phyloP scores from a whole-genome alignment of 1,140 invertebrate species.

The Rhagoletis zephyria region DNA sequence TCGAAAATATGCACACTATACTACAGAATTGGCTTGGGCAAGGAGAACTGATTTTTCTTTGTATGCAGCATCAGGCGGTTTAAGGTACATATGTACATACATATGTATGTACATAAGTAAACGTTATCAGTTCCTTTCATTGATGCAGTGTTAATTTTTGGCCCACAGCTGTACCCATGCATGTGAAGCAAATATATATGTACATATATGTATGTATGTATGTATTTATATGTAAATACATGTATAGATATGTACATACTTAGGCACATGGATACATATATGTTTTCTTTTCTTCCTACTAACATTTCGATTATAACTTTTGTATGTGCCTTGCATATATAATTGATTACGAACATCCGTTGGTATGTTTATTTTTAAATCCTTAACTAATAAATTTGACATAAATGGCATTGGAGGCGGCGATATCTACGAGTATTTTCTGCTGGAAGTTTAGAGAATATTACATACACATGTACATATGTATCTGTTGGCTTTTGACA shows the following conservation, averaged over 20 bases:
- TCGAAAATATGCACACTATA: background rate
- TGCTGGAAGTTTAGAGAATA: background rate
- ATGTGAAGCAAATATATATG: no score
- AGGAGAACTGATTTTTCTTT: background rate
- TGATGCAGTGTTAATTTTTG: no score
- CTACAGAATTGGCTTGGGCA: background rate
- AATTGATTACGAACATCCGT: conserved; percentile 39
- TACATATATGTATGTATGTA: background rate
- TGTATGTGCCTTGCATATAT: conserved; percentile 46
- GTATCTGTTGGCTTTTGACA: no score
- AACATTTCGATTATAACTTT: conserved; percentile 5
- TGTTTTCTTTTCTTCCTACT: conserved; percentile 13
- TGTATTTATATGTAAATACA: background rate
- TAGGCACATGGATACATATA: no score
- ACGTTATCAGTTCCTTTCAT: no score
- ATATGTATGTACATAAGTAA: background rate
- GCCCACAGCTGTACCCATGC: no score
- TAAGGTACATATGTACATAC: background rate
- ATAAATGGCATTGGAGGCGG: conserved; percentile 1
- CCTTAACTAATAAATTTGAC: background rate
- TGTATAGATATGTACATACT: background rate
- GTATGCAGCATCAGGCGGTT: background rate
- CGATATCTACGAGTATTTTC: background rate
- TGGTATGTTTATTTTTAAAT: conserved; percentile 38
- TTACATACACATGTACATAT: background rate